Evolutionary conservation across 2,797 vertebrate species (phyloP).

Genomic region (Ctenosaura bakeri): DNA sequence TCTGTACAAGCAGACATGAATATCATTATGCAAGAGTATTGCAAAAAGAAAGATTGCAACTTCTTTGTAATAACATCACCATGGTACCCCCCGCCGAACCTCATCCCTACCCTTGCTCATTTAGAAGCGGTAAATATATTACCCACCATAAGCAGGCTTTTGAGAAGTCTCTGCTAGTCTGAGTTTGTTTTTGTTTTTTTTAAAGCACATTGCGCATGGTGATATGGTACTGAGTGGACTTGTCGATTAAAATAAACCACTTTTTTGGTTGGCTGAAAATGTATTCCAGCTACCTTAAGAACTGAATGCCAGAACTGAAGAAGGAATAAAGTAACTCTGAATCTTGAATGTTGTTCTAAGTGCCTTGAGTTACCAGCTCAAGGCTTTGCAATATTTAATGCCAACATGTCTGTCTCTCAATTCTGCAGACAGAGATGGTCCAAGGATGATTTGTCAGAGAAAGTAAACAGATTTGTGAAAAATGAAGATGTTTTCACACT

Average conservation of each 20-base stretch:
- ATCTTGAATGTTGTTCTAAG: slow-evolving; percentile 48
- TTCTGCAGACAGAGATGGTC: slow-evolving; percentile 64
- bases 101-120: slow-evolving; percentile 11
- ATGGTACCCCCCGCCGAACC: neutral
- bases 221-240: slow-evolving; percentile 8
- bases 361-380: slow-evolving; percentile 68
- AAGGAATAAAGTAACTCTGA: slow-evolving; percentile 63
- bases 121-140: neutral
- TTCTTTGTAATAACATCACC: slow-evolving; percentile 19
- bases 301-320: slow-evolving; percentile 51
- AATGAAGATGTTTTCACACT: slow-evolving; percentile 60
- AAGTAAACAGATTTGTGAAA: slow-evolving; percentile 54
- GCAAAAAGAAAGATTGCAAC: slow-evolving; percentile 44
- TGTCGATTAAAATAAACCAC: slow-evolving; percentile 37
- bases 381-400: slow-evolving; percentile 51
- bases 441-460: slow-evolving; percentile 55
- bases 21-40: slow-evolving; percentile 43
- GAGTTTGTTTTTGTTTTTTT: neutral
- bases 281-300: slow-evolving; percentile 69
- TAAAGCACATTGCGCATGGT: slow-evolving; percentile 44
- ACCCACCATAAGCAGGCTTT: slow-evolving; percentile 48
- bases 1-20: slow-evolving; percentile 50
- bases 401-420: slow-evolving; percentile 53
- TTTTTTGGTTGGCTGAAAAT: slow-evolving; percentile 48
- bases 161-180: slow-evolving; percentile 6